A percentile compares a stretch with the other conserved stretches of the same genome.
Evolutionary conservation across 2,797 vertebrate species (phyloP).

Genomic region (Acanthurus lineatus): DNA sequence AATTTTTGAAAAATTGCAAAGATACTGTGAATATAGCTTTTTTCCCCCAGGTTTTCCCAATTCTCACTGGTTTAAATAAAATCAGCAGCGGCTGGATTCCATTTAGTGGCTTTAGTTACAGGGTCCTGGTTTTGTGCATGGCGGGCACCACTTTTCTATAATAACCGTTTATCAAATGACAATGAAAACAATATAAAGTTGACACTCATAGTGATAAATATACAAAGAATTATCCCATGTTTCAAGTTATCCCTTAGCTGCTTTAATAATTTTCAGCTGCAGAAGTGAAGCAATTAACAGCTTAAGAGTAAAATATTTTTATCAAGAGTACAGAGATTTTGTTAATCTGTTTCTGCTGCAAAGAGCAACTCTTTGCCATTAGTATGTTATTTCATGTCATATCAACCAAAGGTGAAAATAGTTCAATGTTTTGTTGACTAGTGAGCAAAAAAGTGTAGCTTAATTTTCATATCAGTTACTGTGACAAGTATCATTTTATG

Average conservation of each 20-base stretch:
- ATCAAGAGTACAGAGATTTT: not conserved
- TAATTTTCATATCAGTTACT: not conserved
- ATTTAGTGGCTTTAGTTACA: no score
- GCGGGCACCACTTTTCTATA: no score
- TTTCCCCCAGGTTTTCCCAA: no score
- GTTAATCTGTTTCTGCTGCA: not conserved
- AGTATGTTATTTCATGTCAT: not conserved
- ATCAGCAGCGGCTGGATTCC: no score
- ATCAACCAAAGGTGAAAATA: not conserved
- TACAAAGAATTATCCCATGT: not conserved
- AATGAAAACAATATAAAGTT: not conserved
- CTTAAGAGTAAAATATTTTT: not conserved
- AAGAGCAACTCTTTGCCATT: no score
- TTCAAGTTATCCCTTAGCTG: not conserved
- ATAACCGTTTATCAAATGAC: not conserved
- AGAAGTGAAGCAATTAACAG: not conserved
- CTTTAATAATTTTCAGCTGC: not conserved
- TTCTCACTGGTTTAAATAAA: no score
- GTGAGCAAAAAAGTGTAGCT: not conserved
- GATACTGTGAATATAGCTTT: no score
- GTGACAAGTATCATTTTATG: no score
- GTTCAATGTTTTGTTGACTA: not conserved
- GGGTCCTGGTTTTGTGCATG: no score
- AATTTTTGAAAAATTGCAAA: no score
- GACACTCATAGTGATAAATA: not conserved